Conservation (phyloP, 2,113 vertebrate species). For the Hymenochirus boettgeri region DNA sequence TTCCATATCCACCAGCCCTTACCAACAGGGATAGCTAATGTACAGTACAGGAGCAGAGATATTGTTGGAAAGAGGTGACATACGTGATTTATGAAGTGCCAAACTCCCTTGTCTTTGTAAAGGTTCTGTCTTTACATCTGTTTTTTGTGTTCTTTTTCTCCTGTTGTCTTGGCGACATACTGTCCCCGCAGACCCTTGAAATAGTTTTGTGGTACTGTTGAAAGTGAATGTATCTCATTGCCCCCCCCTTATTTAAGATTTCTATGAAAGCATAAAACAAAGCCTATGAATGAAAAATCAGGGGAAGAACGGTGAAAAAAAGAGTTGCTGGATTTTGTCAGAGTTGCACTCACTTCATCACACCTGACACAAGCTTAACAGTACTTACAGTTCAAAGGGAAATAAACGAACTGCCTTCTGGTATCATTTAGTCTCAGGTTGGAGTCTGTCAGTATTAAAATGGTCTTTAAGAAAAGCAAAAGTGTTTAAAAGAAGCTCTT, state of each 20-base stretch:
- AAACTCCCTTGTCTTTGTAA: slow-evolving; percentile 55
- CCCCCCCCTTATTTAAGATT: neutral
- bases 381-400: slow-evolving; percentile 42
- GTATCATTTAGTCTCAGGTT: slow-evolving; percentile 44
- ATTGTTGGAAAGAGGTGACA: slow-evolving; percentile 52
- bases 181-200: slow-evolving; percentile 48
- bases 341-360: slow-evolving; percentile 46
- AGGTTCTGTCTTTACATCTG: slow-evolving; percentile 58
- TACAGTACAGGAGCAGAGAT: slow-evolving; percentile 47
- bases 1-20: slow-evolving; percentile 45
- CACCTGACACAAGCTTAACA: slow-evolving; percentile 37
- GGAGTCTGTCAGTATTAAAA: slow-evolving; percentile 45
- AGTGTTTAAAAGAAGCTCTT: slow-evolving; percentile 42
- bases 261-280: slow-evolving; percentile 45
- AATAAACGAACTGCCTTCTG: slow-evolving; percentile 32
- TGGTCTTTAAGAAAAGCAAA: slow-evolving; percentile 41
- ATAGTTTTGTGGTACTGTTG: slow-evolving; percentile 48
- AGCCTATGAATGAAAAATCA: slow-evolving; percentile 51
- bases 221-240: slow-evolving; percentile 43
- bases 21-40: slow-evolving; percentile 37
- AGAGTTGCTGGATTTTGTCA: slow-evolving; percentile 53
- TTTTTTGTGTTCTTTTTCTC: slow-evolving; percentile 54
- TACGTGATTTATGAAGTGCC: slow-evolving; percentile 60
- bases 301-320: slow-evolving; percentile 40
- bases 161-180: slow-evolving; percentile 52